A percentile compares a stretch with the other conserved stretches of the same genome.
phyloP scores from a whole-genome alignment of 2,113 vertebrate species.

The Pelodiscus sinensis region DNA sequence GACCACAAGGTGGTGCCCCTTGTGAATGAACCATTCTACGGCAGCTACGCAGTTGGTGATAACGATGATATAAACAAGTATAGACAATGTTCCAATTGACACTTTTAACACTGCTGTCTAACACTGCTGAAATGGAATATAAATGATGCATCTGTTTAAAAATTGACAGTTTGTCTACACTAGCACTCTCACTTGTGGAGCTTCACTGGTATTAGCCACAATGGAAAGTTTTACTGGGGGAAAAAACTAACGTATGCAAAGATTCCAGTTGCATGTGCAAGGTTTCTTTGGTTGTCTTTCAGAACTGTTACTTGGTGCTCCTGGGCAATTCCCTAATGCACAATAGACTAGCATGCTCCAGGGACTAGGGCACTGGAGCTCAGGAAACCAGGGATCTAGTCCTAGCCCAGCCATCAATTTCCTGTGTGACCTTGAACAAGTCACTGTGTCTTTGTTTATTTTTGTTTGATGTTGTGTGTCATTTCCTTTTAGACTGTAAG shows the following conservation, averaged over 20 bases:
- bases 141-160: not conserved
- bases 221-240: accelerated
- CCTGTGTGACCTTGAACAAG: not conserved
- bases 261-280: not conserved
- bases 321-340: not conserved
- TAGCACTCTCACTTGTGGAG: not conserved
- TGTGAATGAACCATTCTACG: not conserved
- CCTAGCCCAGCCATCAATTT: not conserved
- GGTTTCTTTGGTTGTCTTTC: not conserved
- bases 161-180: accelerated
- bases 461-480: not conserved
- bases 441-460: not conserved
- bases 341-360: not conserved
- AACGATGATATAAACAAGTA: accelerated
- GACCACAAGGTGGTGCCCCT: too few relatives aligned
- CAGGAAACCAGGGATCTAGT: accelerated
- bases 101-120: not conserved
- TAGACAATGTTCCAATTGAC: accelerated
- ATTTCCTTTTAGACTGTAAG: not conserved
- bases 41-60: not conserved
- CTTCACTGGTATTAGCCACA: accelerated
- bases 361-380: not conserved
- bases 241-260: not conserved
- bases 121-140: not conserved
- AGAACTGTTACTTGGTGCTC: not conserved